phyloP scores from a whole-genome alignment of 2,797 vertebrate species.

The Oceanodroma leucorhoa region DNA sequence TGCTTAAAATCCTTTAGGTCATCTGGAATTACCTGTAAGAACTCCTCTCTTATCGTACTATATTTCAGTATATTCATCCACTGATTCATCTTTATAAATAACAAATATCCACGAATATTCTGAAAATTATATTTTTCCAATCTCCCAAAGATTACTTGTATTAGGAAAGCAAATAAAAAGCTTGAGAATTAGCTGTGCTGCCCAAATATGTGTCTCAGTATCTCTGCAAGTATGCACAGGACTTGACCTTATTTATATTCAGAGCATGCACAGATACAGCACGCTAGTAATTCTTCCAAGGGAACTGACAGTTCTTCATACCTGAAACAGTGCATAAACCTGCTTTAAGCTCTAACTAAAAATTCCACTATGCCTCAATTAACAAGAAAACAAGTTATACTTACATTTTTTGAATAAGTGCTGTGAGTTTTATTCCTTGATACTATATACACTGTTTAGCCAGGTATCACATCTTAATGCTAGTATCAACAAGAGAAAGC shows the following conservation, averaged over 20 bases:
- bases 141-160: background rate
- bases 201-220: background rate
- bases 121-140: background rate
- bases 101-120: background rate
- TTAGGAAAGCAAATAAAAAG: background rate
- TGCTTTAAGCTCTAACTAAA: background rate
- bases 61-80: background rate
- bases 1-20: background rate
- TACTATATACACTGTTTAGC: background rate
- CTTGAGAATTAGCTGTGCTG: background rate
- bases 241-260: background rate
- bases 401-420: background rate
- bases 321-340: background rate
- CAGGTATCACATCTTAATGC: background rate
- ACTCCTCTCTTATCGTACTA: background rate
- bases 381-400: background rate
- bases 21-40: background rate
- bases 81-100: background rate
- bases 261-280: background rate
- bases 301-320: background rate
- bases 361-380: background rate
- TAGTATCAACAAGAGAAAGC: background rate
- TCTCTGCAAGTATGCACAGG: background rate
- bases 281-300: background rate
- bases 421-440: background rate